These are phyloP conservation scores for Ephestia elutella DNA, from an alignment of 1,140 invertebrate genomes.

Conservation along the genomic window DNA sequence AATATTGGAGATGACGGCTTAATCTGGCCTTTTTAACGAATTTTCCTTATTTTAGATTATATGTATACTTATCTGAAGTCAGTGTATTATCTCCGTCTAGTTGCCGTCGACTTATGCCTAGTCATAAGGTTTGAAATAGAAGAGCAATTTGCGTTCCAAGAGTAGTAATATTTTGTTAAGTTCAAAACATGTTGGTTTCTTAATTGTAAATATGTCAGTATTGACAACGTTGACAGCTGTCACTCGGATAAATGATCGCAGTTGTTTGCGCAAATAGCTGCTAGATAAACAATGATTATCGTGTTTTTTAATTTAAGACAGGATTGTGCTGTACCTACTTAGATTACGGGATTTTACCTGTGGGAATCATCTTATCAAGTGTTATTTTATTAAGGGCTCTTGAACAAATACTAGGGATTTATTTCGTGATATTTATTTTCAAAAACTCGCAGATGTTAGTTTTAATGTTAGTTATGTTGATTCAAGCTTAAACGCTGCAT, in stretches of 20 bases:
- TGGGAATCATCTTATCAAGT: slow-evolving; percentile 22
- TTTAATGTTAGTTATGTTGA: neutral
- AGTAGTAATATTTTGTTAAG: slow-evolving; percentile 38
- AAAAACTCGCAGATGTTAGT: neutral
- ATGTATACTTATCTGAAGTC: slow-evolving; percentile 29
- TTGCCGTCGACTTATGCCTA: slow-evolving; percentile 25
- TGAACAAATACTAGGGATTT: neutral
- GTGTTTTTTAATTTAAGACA: slow-evolving; percentile 62
- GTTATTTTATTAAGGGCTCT: neutral
- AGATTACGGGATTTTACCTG: slow-evolving; percentile 22
- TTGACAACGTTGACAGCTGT: slow-evolving; percentile 69
- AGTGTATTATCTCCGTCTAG: slow-evolving; percentile 11
- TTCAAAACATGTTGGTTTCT: slow-evolving; percentile 60
- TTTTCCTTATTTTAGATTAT: slow-evolving; percentile 59
- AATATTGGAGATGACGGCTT: slow-evolving; percentile 71
- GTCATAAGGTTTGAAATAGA: slow-evolving; percentile 38
- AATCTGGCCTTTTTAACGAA: slow-evolving; percentile 67
- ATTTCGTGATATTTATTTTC: neutral
- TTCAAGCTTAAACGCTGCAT: too few relatives aligned
- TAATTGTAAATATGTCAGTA: slow-evolving; percentile 70
- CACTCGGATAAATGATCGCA: slow-evolving; percentile 66
- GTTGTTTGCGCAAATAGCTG: slow-evolving; percentile 67
- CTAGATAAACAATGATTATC: slow-evolving; percentile 64
- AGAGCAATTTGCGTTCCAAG: slow-evolving; percentile 15
- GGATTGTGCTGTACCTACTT: slow-evolving; percentile 11